phyloP scores from a whole-genome alignment of 2,888 invertebrate species.

The Noctua pronuba region DNA sequence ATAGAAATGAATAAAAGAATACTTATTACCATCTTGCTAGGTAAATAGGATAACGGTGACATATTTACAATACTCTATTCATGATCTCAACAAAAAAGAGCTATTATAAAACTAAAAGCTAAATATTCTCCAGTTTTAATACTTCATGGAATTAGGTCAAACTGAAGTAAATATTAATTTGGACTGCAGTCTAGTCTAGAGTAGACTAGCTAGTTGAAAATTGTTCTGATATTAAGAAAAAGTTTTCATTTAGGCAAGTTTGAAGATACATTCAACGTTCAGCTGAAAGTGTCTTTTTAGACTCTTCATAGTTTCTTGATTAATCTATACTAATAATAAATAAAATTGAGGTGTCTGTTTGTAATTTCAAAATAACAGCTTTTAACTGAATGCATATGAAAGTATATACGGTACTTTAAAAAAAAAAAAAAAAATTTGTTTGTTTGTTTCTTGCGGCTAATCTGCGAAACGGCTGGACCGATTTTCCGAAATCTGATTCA shows the following conservation, averaged over 20 bases:
- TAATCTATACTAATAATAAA: too few relatives aligned
- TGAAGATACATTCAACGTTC: neutral
- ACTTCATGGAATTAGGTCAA: constrained; percentile 32
- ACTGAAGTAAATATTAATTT: constrained; percentile 46
- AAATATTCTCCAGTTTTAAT: constrained; percentile 10
- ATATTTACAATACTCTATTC: neutral
- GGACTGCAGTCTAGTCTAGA: constrained; percentile 17
- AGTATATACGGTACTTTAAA: too few relatives aligned
- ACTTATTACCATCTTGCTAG: neutral
- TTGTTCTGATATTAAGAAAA: constrained; percentile 21
- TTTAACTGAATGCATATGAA: too few relatives aligned
- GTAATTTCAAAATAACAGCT: too few relatives aligned
- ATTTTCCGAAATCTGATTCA: too few relatives aligned
- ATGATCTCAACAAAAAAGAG: neutral
- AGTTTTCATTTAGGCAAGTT: constrained; percentile 17
- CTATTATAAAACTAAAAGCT: neutral
- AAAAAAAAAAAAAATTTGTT: too few relatives aligned
- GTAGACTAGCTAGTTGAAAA: constrained; percentile 17
- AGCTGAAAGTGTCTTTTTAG: neutral
- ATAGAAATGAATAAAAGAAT: too few relatives aligned
- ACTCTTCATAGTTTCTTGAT: neutral
- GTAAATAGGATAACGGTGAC: neutral
- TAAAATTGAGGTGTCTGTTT: too few relatives aligned
- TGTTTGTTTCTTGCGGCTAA: too few relatives aligned
- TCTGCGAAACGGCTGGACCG: too few relatives aligned